Percentiles rank a stretch among this genome's conserved stretches.
Conservation (phyloP, 1,140 invertebrate species). For the Papilio glaucus region DNA sequence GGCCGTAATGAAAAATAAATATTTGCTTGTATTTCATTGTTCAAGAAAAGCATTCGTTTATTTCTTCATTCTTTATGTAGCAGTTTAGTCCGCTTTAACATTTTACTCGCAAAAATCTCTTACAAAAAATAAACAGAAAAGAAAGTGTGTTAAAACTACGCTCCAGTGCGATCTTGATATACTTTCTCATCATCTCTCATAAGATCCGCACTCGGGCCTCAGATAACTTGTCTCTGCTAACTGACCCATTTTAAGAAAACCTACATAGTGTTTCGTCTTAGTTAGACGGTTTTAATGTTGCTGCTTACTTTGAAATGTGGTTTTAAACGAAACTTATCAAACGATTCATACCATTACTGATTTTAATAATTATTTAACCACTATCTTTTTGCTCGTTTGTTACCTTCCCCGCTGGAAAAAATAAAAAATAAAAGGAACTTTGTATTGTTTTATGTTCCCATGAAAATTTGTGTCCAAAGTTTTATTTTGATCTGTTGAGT, state of each 20-base stretch:
- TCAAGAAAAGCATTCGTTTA: not conserved
- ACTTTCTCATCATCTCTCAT: conserved; percentile 37
- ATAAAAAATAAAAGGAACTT: too few species aligned
- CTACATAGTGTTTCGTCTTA: conserved; percentile 32
- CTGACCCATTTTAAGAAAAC: conserved; percentile 38
- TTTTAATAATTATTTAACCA: too few species aligned
- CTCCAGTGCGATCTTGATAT: conserved; percentile 30
- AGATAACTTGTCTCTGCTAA: conserved; percentile 35
- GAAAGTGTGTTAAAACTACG: conserved; percentile 27
- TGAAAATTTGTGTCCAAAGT: too few species aligned
- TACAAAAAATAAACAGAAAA: conserved; percentile 24
- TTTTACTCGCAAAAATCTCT: conserved; percentile 3
- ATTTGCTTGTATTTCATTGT: not conserved
- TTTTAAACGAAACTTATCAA: conserved; percentile 6
- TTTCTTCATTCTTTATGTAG: conserved; percentile 1
- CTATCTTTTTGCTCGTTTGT: too few species aligned
- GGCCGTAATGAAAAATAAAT: not conserved
- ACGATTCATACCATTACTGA: too few species aligned
- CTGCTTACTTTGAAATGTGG: conserved; percentile 26
- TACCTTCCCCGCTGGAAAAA: too few species aligned
- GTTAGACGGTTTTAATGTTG: conserved; percentile 27
- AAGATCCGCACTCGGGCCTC: conserved; percentile 22
- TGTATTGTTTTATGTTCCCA: too few species aligned
- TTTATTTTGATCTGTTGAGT: too few species aligned
- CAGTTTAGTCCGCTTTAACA: not conserved